Evolutionary conservation across 2,113 vertebrate genomes (phyloP).

Genomic region (Porphyrio hochstetteri): DNA sequence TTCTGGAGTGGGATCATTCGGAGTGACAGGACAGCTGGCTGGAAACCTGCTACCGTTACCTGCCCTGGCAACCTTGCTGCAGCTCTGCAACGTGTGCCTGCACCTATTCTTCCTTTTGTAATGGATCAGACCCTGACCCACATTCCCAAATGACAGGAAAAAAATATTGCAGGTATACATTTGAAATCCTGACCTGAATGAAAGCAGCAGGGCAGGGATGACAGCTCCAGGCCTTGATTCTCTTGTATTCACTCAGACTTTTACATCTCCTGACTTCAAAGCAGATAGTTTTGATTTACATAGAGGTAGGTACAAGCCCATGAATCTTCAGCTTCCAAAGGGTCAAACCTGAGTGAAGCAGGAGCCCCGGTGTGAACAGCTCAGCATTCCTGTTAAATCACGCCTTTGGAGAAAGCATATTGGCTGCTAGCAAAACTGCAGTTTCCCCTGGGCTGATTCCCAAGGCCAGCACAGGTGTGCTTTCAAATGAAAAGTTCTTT

Average conservation of each 20-base stretch:
- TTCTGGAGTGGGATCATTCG: not conserved
- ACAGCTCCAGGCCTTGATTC: not conserved
- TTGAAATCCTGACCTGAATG: conserved; percentile 60
- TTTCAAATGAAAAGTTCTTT: conserved; percentile 31
- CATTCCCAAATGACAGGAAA: conserved; percentile 60
- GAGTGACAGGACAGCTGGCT: not conserved
- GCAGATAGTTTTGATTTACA: conserved; percentile 34
- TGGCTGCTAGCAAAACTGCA: not conserved
- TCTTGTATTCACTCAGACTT: not conserved
- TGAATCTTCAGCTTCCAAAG: conserved; percentile 39
- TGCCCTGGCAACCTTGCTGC: not conserved
- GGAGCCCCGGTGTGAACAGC: not conserved
- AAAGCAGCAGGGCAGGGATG: conserved; percentile 29
- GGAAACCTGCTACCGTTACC: not conserved
- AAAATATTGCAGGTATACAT: not conserved
- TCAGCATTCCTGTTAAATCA: conserved; percentile 53
- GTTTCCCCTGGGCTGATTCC: conserved; percentile 21
- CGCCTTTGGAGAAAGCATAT: not conserved
- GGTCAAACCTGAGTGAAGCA: conserved; percentile 6
- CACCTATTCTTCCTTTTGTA: conserved; percentile 15
- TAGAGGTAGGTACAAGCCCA: not conserved
- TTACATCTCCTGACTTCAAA: conserved; percentile 50
- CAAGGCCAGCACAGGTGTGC: conserved; percentile 20
- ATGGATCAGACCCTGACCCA: not conserved
- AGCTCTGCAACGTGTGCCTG: not conserved